These are phyloP conservation scores for Philaethria dido DNA, from an alignment of 2,888 invertebrate genomes.

Conservation along the genomic window DNA sequence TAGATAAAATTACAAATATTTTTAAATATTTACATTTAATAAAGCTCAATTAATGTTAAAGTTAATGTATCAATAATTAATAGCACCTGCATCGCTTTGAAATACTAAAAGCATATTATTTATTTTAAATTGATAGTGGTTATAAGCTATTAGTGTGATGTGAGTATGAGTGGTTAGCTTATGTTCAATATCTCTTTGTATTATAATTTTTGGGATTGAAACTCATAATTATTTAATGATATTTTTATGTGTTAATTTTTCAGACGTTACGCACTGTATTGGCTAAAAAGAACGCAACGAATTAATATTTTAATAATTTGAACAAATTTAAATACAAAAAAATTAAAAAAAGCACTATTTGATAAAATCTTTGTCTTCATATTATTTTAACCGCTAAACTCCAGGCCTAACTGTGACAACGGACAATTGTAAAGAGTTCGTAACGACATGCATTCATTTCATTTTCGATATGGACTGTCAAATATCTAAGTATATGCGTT, in stretches of 20 bases:
- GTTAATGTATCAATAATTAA: slow-evolving; percentile 6
- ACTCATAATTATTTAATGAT: neutral
- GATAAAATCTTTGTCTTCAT: too few species aligned
- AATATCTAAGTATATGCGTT: too few species aligned
- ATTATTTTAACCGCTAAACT: too few species aligned
- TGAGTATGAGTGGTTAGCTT: slow-evolving; percentile 8
- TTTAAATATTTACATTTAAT: slow-evolving; percentile 1
- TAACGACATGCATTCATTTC: too few species aligned
- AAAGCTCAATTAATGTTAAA: neutral
- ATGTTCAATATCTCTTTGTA: slow-evolving; percentile 7
- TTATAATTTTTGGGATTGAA: neutral
- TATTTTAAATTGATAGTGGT: slow-evolving; percentile 19
- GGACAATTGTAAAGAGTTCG: too few species aligned
- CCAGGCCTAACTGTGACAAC: too few species aligned
- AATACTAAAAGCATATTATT: slow-evolving; percentile 10
- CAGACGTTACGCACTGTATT: neutral
- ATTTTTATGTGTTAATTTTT: neutral
- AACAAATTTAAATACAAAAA: neutral
- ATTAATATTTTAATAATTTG: neutral
- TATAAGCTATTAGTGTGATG: slow-evolving; percentile 13
- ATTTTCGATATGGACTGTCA: too few species aligned
- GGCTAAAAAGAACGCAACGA: neutral
- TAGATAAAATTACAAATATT: neutral
- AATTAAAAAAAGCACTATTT: too few species aligned
- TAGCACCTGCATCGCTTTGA: slow-evolving; percentile 5